phyloP scores from a whole-genome alignment of 2,113 vertebrate species.

The Phylloscopus trochilus region DNA sequence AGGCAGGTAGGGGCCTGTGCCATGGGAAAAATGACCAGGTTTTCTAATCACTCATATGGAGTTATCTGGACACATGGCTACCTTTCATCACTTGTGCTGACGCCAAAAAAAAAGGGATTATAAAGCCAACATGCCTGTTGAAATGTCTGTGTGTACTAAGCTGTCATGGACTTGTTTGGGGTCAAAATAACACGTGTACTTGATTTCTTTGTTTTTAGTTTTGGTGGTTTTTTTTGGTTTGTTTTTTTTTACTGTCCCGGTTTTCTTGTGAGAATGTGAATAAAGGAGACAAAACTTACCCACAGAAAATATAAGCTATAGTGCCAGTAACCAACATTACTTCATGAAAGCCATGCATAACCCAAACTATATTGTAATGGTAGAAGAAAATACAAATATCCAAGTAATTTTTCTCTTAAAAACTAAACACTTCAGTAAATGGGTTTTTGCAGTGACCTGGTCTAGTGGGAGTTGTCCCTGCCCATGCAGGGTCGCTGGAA shows the following conservation, averaged over 20 bases:
- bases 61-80: slow-evolving; percentile 65
- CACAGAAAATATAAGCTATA: neutral
- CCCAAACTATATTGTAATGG: neutral
- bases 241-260: neutral
- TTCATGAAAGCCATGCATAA: neutral
- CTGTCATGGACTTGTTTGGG: slow-evolving; percentile 50
- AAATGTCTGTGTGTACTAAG: slow-evolving; percentile 59
- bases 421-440: neutral
- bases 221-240: neutral
- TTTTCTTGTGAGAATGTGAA: neutral
- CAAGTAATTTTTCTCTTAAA: neutral
- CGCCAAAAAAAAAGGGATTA: slow-evolving; percentile 29
- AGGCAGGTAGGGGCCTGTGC: slow-evolving; percentile 33
- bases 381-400: neutral
- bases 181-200: slow-evolving; percentile 14
- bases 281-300: neutral
- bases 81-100: slow-evolving; percentile 61
- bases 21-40: slow-evolving; percentile 40
- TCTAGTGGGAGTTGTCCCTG: neutral
- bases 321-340: neutral
- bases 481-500: neutral
- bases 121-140: slow-evolving; percentile 55
- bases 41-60: slow-evolving; percentile 45
- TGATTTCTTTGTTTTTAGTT: slow-evolving; percentile 4
- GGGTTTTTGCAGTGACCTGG: neutral